phyloP scores from a whole-genome alignment of 2,888 invertebrate species.

The Drosophila subquinaria region DNA sequence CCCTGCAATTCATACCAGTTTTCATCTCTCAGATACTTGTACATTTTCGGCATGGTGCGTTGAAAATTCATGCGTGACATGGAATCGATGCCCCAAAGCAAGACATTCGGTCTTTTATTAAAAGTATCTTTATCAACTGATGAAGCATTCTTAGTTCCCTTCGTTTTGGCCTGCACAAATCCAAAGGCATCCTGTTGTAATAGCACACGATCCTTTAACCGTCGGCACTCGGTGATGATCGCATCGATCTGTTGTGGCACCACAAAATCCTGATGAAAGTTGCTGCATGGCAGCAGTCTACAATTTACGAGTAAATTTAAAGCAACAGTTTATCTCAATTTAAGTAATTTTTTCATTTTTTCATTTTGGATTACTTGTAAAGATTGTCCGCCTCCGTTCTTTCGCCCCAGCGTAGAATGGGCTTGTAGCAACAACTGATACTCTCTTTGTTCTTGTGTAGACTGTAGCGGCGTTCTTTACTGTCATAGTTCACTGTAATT shows the following conservation, averaged over 20 bases:
- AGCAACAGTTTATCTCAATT: not conserved
- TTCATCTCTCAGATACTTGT: conserved; percentile 88
- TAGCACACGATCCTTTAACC: conserved; percentile 73
- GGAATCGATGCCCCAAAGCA: conserved; percentile 94
- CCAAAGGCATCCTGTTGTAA: conserved; percentile 86
- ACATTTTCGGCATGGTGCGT: conserved; percentile 90
- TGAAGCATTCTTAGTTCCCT: not conserved
- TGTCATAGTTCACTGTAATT: conserved; percentile 67
- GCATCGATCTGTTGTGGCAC: conserved; percentile 70
- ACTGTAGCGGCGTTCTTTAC: conserved; percentile 48
- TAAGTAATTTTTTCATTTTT: not conserved
- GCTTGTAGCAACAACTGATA: conserved; percentile 79
- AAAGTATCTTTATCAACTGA: not conserved
- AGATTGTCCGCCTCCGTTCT: conserved; percentile 66
- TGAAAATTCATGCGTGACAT: conserved; percentile 92
- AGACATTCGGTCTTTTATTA: conserved; percentile 87
- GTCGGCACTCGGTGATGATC: conserved; percentile 81
- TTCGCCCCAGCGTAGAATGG: conserved; percentile 72
- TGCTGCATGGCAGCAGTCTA: conserved; percentile 72
- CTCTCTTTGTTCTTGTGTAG: conserved; percentile 66
- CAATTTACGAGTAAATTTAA: not conserved
- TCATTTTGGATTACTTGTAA: conserved; percentile 56
- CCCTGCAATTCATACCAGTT: conserved; percentile 90
- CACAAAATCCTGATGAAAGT: conserved; percentile 71
- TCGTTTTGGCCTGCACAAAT: conserved; percentile 84